Conservation (phyloP, 1,140 invertebrate genomes). For the Acyrthosiphon pisum region DNA sequence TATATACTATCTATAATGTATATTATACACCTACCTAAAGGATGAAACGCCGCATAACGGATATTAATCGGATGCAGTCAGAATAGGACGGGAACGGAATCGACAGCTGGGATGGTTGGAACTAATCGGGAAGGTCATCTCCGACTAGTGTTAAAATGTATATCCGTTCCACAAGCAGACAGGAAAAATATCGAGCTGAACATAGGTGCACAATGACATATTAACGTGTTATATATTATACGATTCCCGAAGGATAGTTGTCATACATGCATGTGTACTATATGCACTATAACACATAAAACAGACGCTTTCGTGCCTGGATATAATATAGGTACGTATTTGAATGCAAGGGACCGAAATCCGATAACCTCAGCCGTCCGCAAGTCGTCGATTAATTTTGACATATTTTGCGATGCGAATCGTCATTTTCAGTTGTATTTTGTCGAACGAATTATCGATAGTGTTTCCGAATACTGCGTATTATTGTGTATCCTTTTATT, state of each 20-base stretch:
- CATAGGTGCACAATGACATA: not conserved
- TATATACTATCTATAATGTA: not conserved
- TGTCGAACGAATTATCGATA: not conserved
- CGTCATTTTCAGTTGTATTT: not conserved
- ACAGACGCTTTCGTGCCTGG: not conserved
- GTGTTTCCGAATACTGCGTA: not conserved
- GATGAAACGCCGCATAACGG: not conserved
- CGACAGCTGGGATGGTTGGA: not conserved
- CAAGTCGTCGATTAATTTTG: not conserved
- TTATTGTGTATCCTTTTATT: not conserved
- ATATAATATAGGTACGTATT: not conserved
- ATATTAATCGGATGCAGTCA: conserved; percentile 42
- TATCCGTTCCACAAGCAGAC: not conserved
- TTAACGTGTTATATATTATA: not conserved
- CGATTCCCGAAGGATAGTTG: not conserved
- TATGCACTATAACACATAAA: not conserved
- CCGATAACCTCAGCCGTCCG: not conserved
- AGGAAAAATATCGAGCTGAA: not conserved
- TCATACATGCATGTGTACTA: not conserved
- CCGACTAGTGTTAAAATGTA: not conserved
- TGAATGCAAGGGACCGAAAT: not conserved
- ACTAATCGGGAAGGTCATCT: not conserved
- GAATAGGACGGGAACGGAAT: not conserved
- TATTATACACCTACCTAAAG: not conserved
- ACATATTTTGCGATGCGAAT: not conserved